Evolutionary conservation across 2,113 vertebrate species (phyloP), one percentile per base, ranked within the genome.

Genomic region (Catharus minimus): DNA sequence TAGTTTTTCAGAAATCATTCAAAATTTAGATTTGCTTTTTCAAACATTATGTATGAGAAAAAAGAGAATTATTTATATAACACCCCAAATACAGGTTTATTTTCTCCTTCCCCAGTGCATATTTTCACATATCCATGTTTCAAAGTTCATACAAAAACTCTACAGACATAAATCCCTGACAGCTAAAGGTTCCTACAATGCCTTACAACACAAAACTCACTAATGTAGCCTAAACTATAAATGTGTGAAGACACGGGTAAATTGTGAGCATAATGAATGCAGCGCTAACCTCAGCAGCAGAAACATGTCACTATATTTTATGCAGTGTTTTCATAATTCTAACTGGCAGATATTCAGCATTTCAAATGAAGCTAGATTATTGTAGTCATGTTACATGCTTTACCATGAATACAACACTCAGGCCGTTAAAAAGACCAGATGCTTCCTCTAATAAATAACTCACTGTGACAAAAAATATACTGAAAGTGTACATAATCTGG

Each of bases 301-400:
- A 82, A 93, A 73, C n/a, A 64, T 32, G 61, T 24, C 62, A 46
- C 52, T 84, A 10, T 55, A 88, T 88, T 92, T 79, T 84, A 71
- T 50, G 68, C 32, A 69, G 67, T 89, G 66, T 90, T 92, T 91
- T 85, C 90, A 44, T 89, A 82, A 93, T 82, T 93, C 58, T 85
- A 74, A 57, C 57, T 85, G 67, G 84, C 74, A 96, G 86, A 88
- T 93, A 58, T 52, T 95, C 89, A 76, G 81, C 93, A 93, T 94
- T 92, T 92, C 33, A 92, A 97, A 78, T 58, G 10, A 85, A 86
- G 36, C 82, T 93, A 60, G 20, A 86, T 78, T 76, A 58, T 78
- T 92, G 68, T 75, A 95, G 83, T 84, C 92, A 71, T 62, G 6
- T 28, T 86, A 93, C 90, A 91, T 38, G 52, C 61, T 50, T 93